Percentiles rank a stretch among this genome's conserved stretches.
phyloP scores from a whole-genome alignment of 1,140 invertebrate genomes.

The Drosophila pandora region DNA sequence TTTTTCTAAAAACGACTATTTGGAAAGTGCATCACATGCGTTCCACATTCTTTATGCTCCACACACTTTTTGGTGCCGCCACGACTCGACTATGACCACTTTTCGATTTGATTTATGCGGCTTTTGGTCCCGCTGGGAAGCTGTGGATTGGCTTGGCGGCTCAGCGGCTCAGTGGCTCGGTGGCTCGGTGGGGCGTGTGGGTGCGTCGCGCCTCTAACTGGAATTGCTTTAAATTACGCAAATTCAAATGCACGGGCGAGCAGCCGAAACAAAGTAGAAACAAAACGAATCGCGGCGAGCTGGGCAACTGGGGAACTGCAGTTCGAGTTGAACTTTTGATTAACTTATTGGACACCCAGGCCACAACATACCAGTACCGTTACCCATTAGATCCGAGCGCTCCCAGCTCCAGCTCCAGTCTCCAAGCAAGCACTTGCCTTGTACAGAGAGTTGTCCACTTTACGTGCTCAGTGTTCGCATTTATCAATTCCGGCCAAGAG shows the following conservation, averaged over 20 bases:
- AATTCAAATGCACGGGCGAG: slow-evolving; percentile 51
- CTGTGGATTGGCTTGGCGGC: slow-evolving; percentile 3
- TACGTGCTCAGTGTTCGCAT: slow-evolving; percentile 56
- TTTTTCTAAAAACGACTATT: not conserved
- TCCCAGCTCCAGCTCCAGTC: slow-evolving; percentile 8
- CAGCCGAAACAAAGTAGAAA: slow-evolving; percentile 26
- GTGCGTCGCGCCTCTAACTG: slow-evolving; percentile 71
- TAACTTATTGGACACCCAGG: slow-evolving; percentile 69
- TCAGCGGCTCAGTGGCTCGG: slow-evolving; percentile 26
- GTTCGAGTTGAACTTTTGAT: slow-evolving; percentile 75
- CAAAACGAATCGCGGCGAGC: slow-evolving; percentile 26
- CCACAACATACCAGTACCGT: slow-evolving; percentile 53
- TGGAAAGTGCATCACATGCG: slow-evolving; percentile 30
- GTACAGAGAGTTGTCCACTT: slow-evolving; percentile 66
- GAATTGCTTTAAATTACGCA: slow-evolving; percentile 81
- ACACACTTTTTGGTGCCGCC: slow-evolving; percentile 24
- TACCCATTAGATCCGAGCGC: slow-evolving; percentile 15
- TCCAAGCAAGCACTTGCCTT: slow-evolving; percentile 37
- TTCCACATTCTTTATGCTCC: slow-evolving; percentile 37
- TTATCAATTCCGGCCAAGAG: slow-evolving; percentile 58
- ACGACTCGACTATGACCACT: slow-evolving; percentile 55
- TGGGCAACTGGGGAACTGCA: slow-evolving; percentile 4
- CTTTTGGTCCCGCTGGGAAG: slow-evolving; percentile 48
- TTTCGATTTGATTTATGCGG: slow-evolving; percentile 76
- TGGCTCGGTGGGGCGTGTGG: slow-evolving; percentile 60